phyloP scores from a whole-genome alignment of 2,888 invertebrate genomes.

The Mamestra brassicae region DNA sequence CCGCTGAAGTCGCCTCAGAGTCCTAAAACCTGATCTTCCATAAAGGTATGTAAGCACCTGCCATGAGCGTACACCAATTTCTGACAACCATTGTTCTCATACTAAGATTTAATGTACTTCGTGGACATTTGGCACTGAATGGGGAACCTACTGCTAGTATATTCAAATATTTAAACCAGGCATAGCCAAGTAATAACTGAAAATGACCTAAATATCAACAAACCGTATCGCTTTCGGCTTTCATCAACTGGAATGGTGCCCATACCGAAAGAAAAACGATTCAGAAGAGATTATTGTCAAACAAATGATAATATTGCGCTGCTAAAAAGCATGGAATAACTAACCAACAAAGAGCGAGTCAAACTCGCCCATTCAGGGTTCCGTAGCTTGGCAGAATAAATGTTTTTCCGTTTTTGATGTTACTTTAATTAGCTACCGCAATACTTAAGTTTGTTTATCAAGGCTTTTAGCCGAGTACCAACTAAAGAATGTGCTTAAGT shows the following conservation, averaged over 20 bases:
- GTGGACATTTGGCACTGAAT: not conserved
- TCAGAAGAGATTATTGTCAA: not conserved
- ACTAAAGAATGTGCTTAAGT: no score
- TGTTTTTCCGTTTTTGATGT: no score
- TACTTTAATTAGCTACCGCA: no score
- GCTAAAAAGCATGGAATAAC: slow-evolving; percentile 8
- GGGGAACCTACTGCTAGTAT: not conserved
- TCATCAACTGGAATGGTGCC: slow-evolving; percentile 39
- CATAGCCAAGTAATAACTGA: slow-evolving; percentile 24
- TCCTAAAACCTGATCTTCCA: slow-evolving; percentile 17
- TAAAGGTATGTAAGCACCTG: slow-evolving; percentile 16
- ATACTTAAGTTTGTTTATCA: no score
- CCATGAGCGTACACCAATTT: not conserved
- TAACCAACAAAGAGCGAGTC: not conserved
- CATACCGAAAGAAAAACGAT: slow-evolving; percentile 11
- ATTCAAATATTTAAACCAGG: not conserved
- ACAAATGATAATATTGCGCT: slow-evolving; percentile 20
- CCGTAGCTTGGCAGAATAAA: not conserved
- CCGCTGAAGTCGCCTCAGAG: not conserved
- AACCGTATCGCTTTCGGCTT: slow-evolving; percentile 16
- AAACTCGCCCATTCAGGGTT: not conserved
- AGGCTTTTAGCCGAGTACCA: no score
- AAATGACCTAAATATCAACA: slow-evolving; percentile 34
- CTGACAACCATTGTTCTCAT: not conserved
- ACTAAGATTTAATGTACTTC: slow-evolving; percentile 4